Evolutionary conservation across 35 echinoderm and acorn worm genomes (phyloP).

Genomic region (Ophioderma brevispina): DNA sequence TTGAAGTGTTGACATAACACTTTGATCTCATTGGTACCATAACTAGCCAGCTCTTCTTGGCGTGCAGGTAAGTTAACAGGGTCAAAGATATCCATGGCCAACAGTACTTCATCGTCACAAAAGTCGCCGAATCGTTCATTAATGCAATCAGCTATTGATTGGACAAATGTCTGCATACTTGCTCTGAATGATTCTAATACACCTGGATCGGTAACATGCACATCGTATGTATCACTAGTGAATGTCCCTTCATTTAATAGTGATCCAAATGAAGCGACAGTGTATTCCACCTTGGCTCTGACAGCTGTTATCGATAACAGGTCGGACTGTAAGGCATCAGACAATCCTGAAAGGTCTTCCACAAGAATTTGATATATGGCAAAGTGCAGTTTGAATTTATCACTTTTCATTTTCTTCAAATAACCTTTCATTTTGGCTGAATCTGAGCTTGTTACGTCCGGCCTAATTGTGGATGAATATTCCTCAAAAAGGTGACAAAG

Average conservation of each 20-base stretch:
- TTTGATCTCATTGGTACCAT: neutral
- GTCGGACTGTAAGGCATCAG: slow-evolving; percentile 45
- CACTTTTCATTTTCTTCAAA: slow-evolving; percentile 43
- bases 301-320: neutral
- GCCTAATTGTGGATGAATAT: neutral
- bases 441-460: slow-evolving; percentile 47
- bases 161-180: too few species aligned
- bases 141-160: too few species aligned
- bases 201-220: too few species aligned
- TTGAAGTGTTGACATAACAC: neutral
- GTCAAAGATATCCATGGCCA: too few species aligned
- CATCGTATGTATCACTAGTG: too few species aligned
- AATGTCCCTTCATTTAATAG: neutral
- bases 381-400: slow-evolving; percentile 24
- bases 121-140: too few species aligned
- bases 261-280: neutral
- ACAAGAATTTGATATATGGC: slow-evolving; percentile 32
- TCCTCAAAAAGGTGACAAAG: slow-evolving; percentile 48
- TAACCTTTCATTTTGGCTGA: slow-evolving; percentile 66
- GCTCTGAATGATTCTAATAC: too few species aligned
- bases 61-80: too few species aligned
- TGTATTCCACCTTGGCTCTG: neutral
- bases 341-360: slow-evolving; percentile 43
- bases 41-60: neutral
- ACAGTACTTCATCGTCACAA: too few species aligned